Percentiles rank a stretch among this genome's conserved stretches.
Conservation (phyloP, 2,797 vertebrate genomes). For the Microctenopoma lineatum region DNA sequence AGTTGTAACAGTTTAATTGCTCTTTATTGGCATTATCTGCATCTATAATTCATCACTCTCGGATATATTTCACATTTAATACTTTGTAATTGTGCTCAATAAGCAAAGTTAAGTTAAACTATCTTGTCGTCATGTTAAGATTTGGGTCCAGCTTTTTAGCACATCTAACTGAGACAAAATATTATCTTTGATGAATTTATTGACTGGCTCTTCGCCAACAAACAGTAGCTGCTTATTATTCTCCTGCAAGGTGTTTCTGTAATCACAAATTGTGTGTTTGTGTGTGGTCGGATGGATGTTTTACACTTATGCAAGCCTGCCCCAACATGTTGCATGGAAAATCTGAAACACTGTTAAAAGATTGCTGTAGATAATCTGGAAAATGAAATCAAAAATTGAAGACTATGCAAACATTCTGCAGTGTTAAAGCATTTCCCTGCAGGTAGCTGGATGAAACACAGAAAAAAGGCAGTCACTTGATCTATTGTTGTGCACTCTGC, state of each 20-base stretch:
- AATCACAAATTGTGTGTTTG: background rate
- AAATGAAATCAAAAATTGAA: background rate
- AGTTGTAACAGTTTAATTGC: background rate
- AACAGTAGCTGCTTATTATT: background rate
- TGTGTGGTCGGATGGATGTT: background rate
- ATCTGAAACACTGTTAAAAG: background rate
- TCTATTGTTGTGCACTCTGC: slow-evolving; percentile 19
- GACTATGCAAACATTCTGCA: background rate
- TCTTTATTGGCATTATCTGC: background rate
- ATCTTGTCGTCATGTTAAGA: slow-evolving; percentile 1
- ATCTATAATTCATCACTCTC: background rate
- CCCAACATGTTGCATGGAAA: background rate
- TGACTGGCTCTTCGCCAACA: background rate
- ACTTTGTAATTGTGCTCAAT: background rate
- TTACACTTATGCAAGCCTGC: background rate
- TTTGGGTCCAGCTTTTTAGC: background rate
- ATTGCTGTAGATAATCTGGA: background rate
- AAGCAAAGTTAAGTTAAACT: background rate
- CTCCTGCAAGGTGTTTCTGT: background rate
- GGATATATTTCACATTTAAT: background rate
- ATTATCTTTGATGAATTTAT: slow-evolving; percentile 13
- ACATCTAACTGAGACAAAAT: background rate
- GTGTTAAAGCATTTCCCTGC: slow-evolving; percentile 4
- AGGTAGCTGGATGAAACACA: slow-evolving; percentile 12
- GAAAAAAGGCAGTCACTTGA: background rate